A percentile compares a stretch with the other conserved stretches of the same genome.
Evolutionary conservation across 2,888 invertebrate genomes (phyloP).

Genomic region (Tuberolachnus salignus): DNA sequence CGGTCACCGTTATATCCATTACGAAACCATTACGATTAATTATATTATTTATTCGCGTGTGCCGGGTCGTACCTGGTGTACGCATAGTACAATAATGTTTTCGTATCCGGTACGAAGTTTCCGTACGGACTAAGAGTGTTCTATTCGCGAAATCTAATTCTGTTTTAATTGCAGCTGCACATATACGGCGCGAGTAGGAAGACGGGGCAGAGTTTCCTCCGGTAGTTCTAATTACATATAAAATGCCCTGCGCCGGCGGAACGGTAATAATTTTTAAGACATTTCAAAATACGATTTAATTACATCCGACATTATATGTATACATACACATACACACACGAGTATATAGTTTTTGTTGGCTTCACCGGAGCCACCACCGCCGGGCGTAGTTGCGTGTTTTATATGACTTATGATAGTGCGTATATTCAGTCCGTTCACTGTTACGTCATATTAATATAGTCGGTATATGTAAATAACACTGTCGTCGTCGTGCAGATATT

Average conservation of each 20-base stretch:
- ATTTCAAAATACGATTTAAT: constrained; percentile 2
- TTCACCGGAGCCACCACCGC: background rate
- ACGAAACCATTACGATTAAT: no score
- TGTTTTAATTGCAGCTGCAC: background rate
- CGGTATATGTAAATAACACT: background rate
- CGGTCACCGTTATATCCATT: no score
- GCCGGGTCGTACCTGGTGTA: no score
- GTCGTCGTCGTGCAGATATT: background rate
- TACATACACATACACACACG: no score
- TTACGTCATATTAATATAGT: no score
- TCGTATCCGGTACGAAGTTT: background rate
- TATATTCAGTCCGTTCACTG: no score
- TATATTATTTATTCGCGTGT: no score
- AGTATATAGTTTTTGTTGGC: constrained; percentile 5
- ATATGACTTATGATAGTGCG: no score
- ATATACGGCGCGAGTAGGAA: background rate
- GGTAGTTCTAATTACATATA: constrained; percentile 26
- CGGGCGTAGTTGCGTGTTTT: background rate
- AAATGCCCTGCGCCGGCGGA: background rate
- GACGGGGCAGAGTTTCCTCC: constrained; percentile 3
- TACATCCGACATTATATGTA: background rate
- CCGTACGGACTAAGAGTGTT: background rate
- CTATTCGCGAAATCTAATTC: constrained; percentile 36
- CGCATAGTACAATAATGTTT: constrained; percentile 1
- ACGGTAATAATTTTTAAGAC: constrained; percentile 13